Percentiles rank a stretch among this genome's conserved stretches.
These are phyloP conservation scores for Scleropages formosus DNA, from an alignment of 2,797 vertebrate genomes.

Conservation along the genomic window DNA sequence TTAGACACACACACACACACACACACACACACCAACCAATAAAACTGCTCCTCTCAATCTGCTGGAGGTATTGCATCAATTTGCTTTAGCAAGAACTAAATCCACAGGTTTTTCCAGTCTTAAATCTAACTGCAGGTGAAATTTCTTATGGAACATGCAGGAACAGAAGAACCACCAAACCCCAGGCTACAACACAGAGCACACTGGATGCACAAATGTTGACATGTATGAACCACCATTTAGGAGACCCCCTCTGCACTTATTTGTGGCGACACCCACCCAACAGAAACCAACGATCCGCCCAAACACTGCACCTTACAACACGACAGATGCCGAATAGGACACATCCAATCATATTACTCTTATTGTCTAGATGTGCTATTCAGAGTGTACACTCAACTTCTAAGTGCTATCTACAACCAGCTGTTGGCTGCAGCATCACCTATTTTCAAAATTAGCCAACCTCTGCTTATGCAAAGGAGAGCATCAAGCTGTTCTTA, in stretches of 20 bases:
- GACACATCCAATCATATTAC: neutral
- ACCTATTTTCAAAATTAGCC: no score
- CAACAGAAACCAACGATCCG: neutral
- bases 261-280: neutral
- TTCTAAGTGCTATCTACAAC: neutral
- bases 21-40: no score
- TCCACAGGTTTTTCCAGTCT: slow-evolving; percentile 20
- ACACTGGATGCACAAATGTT: neutral
- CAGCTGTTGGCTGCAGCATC: neutral
- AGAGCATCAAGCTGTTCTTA: neutral
- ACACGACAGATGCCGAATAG: neutral
- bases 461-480: neutral
- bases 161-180: neutral
- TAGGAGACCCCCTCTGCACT: neutral
- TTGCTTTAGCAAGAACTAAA: neutral
- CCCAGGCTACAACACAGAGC: neutral
- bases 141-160: no score
- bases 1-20: no score
- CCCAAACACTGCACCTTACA: neutral
- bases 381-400: neutral
- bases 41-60: no score
- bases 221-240: neutral
- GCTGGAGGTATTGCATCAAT: no score
- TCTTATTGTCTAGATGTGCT: neutral
- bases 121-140: neutral